A percentile compares a stretch with the other conserved stretches of the same genome.
phyloP scores from a whole-genome alignment of 1,140 invertebrate genomes.

The Macrotrachela quadricornifera region DNA sequence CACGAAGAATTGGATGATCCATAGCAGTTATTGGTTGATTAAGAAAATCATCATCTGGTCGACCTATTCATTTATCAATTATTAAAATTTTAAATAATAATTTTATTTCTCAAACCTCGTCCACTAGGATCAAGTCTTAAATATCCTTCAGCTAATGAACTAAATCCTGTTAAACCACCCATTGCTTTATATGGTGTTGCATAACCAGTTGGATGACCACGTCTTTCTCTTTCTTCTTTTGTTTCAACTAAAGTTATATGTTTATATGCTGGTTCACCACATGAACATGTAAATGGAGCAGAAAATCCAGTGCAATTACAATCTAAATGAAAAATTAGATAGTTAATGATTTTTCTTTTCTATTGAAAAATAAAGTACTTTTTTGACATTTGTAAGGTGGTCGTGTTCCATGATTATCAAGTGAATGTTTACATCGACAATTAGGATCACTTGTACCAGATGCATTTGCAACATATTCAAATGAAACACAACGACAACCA shows the following conservation, averaged over 20 bases:
- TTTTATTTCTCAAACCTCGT: slow-evolving; percentile 14
- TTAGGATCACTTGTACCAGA: slow-evolving; percentile 19
- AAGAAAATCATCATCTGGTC: slow-evolving; percentile 23
- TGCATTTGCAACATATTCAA: slow-evolving; percentile 27
- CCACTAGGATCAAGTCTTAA: slow-evolving; percentile 29
- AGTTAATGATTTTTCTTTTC: background rate
- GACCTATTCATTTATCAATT: slow-evolving; percentile 14
- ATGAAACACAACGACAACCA: slow-evolving; percentile 24
- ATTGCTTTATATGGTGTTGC: slow-evolving; percentile 24
- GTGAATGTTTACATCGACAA: slow-evolving; percentile 27
- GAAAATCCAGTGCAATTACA: background rate
- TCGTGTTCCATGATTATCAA: slow-evolving; percentile 20
- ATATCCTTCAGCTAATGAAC: slow-evolving; percentile 29
- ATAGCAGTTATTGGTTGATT: slow-evolving; percentile 23
- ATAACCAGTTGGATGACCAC: slow-evolving; percentile 25
- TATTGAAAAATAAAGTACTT: no score
- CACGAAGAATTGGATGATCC: slow-evolving; percentile 25
- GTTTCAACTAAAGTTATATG: slow-evolving; percentile 28
- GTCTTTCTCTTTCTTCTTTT: slow-evolving; percentile 20
- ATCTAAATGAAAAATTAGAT: background rate
- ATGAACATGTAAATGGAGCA: slow-evolving; percentile 8
- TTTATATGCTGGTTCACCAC: slow-evolving; percentile 18
- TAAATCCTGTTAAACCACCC: slow-evolving; percentile 31
- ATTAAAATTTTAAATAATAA: background rate
- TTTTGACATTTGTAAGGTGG: slow-evolving; percentile 20